phyloP scores from a whole-genome alignment of 2,888 invertebrate genomes.

The Papilio protenor region DNA sequence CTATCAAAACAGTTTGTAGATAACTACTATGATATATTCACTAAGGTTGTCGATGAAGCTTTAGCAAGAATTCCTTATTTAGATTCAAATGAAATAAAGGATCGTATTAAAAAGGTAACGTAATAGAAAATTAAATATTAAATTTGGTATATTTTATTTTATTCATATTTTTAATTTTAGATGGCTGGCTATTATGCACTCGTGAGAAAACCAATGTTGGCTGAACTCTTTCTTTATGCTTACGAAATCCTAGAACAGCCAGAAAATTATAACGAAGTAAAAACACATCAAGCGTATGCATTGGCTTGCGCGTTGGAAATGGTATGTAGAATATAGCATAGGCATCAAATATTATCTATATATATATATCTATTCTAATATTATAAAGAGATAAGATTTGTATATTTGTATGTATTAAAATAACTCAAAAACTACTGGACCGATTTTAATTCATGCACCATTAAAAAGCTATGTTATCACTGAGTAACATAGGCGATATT shows the following conservation, averaged over 20 bases:
- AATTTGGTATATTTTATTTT: too few species aligned
- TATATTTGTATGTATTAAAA: too few species aligned
- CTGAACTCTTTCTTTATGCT: slow-evolving; percentile 27
- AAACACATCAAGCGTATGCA: slow-evolving; percentile 20
- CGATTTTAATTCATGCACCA: too few species aligned
- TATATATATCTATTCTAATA: too few species aligned
- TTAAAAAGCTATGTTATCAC: too few species aligned
- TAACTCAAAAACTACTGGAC: too few species aligned
- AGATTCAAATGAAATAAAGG: slow-evolving; percentile 3
- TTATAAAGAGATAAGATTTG: too few species aligned
- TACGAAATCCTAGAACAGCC: slow-evolving; percentile 27
- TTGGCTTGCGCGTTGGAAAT: slow-evolving; percentile 34
- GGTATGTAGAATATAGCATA: not conserved
- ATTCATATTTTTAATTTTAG: not conserved
- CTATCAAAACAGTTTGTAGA: slow-evolving; percentile 1
- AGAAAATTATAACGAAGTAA: slow-evolving; percentile 16
- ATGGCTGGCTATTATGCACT: slow-evolving; percentile 55
- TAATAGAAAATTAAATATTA: not conserved
- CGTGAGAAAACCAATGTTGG: slow-evolving; percentile 76
- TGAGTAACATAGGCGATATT: too few species aligned
- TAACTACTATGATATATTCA: slow-evolving; percentile 3
- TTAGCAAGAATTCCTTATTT: slow-evolving; percentile 13
- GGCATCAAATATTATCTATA: too few species aligned
- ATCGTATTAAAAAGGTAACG: slow-evolving; percentile 15
- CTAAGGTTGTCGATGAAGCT: not conserved